Conservation (phyloP, 2,797 vertebrate species). For the Triplophysa yarkandensis region DNA sequence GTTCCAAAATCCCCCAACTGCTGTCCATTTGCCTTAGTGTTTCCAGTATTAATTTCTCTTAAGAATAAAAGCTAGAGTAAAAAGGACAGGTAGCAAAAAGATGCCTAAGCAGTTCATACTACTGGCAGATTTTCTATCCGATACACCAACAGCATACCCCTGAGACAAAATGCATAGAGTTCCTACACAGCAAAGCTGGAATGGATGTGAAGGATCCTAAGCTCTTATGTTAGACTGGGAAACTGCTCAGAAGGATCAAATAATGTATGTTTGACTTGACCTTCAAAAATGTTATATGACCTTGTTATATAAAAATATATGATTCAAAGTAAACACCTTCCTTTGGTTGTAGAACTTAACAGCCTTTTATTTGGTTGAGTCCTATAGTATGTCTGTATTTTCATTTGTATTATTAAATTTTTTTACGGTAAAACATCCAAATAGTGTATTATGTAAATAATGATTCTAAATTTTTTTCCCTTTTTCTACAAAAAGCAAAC, state of each 20-base stretch:
- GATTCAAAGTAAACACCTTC: neutral
- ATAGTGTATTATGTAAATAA: neutral
- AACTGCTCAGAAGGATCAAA: neutral
- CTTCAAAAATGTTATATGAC: neutral
- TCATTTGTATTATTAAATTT: neutral
- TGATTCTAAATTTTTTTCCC: neutral
- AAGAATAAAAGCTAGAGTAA: neutral
- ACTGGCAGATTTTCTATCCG: neutral
- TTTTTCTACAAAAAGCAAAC: neutral
- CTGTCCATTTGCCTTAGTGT: neutral
- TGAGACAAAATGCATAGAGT: too few species aligned
- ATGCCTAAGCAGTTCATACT: neutral
- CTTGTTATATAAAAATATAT: neutral
- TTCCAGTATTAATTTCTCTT: neutral
- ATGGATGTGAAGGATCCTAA: too few species aligned
- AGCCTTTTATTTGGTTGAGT: neutral
- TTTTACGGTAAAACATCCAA: neutral
- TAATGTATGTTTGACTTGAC: neutral
- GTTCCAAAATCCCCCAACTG: neutral
- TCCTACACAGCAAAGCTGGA: neutral
- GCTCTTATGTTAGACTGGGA: neutral
- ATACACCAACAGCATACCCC: neutral
- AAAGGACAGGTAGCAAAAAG: slow-evolving; percentile 1
- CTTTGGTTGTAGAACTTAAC: neutral
- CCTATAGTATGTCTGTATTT: neutral